Conservation (phyloP, 2,113 vertebrate genomes). For the Dryoscopus gambensis region DNA sequence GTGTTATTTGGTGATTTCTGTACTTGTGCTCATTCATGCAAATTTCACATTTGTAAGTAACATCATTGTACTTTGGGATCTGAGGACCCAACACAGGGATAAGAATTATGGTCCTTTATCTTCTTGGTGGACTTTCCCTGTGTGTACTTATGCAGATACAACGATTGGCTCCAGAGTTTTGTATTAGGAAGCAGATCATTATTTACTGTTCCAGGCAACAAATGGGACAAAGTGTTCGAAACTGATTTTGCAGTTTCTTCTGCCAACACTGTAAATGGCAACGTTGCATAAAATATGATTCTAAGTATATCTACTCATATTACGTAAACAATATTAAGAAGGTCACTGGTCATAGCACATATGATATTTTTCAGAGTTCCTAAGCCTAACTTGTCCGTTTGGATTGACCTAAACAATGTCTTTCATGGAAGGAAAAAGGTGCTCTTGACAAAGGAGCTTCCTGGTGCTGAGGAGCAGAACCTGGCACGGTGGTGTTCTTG, state of each 20-base stretch:
- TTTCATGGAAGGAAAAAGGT: background rate
- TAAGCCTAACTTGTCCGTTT: background rate
- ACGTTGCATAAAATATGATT: background rate
- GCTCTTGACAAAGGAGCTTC: background rate
- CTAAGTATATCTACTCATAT: background rate
- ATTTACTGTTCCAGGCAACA: background rate
- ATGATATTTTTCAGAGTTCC: background rate
- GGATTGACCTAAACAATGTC: background rate
- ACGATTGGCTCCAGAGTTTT: background rate
- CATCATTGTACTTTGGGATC: background rate
- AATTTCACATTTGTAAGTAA: background rate
- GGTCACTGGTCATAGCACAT: background rate
- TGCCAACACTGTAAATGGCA: background rate
- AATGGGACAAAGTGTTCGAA: background rate
- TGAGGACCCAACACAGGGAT: background rate
- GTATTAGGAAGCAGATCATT: background rate
- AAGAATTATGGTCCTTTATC: background rate
- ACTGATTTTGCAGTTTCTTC: background rate
- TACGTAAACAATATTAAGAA: background rate
- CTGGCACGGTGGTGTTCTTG: background rate
- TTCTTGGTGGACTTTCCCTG: background rate
- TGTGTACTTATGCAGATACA: background rate
- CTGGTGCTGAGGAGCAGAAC: background rate
- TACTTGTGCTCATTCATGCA: fast-evolving
- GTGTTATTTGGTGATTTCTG: background rate